phyloP scores from a whole-genome alignment of 2,888 invertebrate genomes.

The Polyploca ridens region DNA sequence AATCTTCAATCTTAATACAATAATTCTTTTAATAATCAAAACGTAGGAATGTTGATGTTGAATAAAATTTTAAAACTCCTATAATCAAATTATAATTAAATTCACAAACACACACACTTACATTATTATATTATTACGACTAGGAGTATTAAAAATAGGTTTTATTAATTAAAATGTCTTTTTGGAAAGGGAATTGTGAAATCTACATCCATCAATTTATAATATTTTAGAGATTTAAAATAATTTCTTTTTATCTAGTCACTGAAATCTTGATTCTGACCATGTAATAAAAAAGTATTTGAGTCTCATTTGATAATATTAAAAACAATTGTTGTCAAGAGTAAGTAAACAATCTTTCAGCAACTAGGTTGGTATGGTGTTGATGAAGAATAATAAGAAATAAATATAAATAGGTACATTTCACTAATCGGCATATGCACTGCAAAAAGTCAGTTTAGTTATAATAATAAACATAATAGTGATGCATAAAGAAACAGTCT shows the following conservation, averaged over 20 bases:
- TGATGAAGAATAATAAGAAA: no score
- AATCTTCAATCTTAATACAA: no score
- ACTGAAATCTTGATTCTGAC: background rate
- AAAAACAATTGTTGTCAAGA: background rate
- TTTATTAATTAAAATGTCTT: constrained; percentile 10
- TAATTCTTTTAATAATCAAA: background rate
- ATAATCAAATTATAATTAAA: background rate
- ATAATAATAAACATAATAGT: constrained; percentile 14
- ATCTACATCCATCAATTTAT: background rate
- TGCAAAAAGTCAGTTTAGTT: background rate
- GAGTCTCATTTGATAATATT: background rate
- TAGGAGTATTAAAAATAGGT: constrained; percentile 18
- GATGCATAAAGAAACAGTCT: constrained; percentile 26
- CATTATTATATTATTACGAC: constrained; percentile 11
- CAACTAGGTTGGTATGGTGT: constrained; percentile 16
- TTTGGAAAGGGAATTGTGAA: background rate
- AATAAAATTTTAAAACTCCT: background rate
- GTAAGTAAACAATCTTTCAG: constrained; percentile 6
- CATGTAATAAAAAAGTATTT: background rate
- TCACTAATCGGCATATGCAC: background rate
- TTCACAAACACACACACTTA: background rate
- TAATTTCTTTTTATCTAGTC: background rate
- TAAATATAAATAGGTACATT: background rate
- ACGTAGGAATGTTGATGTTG: background rate
- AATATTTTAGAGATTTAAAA: background rate